Base-by-base conservation (phyloP, 2,888 invertebrate species). In the Nemapogon koenigi region DNA sequence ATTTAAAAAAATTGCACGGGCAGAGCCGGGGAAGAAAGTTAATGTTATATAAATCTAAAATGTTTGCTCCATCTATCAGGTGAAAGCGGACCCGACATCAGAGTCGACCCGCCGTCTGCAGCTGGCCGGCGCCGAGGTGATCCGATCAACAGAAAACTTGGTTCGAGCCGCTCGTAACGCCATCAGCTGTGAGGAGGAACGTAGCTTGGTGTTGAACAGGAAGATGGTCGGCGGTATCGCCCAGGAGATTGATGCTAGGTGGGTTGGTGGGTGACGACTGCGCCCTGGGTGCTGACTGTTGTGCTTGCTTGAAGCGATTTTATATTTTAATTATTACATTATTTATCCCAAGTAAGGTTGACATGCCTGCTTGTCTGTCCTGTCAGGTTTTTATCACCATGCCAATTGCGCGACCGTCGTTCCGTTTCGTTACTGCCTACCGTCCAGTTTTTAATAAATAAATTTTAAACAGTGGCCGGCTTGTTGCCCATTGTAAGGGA, bases 161-260 rank as follows among this genome's bases (percentile, higher is more conserved):
- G 99, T 99, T 14, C 83, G 90, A 16, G 95, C 97, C 0, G 97
- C 98, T 0, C 89, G 97, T 46, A 90, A 92, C 59, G 94, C 96
- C 16, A 91, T 96, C 42, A 90, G 90, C 45, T 88, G 90, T 35
- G 94, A 95, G 53, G 96, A 96, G 58, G 97, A 97, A 53, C 83
- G 94, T 30, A 92, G 91, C 35, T 81, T 98, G 4, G 89, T 95
- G 47, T 86, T 99, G 42, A 94, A 96, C 67, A 83, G 91, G 17
- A 82, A 92, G 36, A 95, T 96, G 92, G 98, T 99, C 14, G 95
- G 95, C 32, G 96, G 96, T 15, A 95, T 97, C 60, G 95, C 96
- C 4, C 97, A 97, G 76, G 97, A 95, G 79, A 93, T 95, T 45
- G 89, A 94, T 53, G 94, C 94, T 8, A 83, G 91, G 81, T 84